Evolutionary conservation across 2,888 invertebrate species (phyloP).

Genomic region (Drosophila tripunctata): DNA sequence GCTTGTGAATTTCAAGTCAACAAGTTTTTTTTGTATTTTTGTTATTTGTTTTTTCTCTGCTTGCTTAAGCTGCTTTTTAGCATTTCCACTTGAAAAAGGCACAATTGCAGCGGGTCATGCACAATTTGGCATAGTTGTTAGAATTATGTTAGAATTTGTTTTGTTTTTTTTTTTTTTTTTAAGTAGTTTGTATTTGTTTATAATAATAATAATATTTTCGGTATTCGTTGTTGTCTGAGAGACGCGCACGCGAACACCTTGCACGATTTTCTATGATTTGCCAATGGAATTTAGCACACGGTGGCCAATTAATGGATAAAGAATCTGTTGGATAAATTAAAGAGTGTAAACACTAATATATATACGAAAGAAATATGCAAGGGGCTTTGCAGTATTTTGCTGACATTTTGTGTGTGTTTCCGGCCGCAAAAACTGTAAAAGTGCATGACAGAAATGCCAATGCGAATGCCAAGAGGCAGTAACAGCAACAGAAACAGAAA

Average conservation of each 20-base stretch:
- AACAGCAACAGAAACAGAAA: no score
- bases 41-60: slow-evolving; percentile 26
- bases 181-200: slow-evolving; percentile 12
- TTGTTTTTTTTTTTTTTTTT: slow-evolving; percentile 1
- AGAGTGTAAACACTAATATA: slow-evolving; percentile 36
- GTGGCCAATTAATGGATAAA: slow-evolving; percentile 53
- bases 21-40: slow-evolving; percentile 34
- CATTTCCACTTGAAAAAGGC: slow-evolving; percentile 51
- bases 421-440: slow-evolving; percentile 51
- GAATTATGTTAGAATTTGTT: slow-evolving; percentile 32
- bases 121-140: slow-evolving; percentile 49
- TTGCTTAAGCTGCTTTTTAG: slow-evolving; percentile 30
- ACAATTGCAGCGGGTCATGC: slow-evolving; percentile 59
- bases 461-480: slow-evolving; percentile 59
- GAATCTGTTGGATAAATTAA: slow-evolving; percentile 49
- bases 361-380: slow-evolving; percentile 8
- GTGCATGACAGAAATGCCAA: slow-evolving; percentile 60
- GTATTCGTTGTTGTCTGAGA: slow-evolving; percentile 47
- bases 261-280: slow-evolving; percentile 31
- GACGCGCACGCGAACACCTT: slow-evolving; percentile 60
- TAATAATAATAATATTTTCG: slow-evolving; percentile 45
- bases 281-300: slow-evolving; percentile 52
- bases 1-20: slow-evolving; percentile 29
- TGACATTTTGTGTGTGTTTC: slow-evolving; percentile 48
- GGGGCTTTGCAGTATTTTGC: slow-evolving; percentile 9